Conservation (phyloP, 2,113 vertebrate species). For the Ammodytes marinus region DNA sequence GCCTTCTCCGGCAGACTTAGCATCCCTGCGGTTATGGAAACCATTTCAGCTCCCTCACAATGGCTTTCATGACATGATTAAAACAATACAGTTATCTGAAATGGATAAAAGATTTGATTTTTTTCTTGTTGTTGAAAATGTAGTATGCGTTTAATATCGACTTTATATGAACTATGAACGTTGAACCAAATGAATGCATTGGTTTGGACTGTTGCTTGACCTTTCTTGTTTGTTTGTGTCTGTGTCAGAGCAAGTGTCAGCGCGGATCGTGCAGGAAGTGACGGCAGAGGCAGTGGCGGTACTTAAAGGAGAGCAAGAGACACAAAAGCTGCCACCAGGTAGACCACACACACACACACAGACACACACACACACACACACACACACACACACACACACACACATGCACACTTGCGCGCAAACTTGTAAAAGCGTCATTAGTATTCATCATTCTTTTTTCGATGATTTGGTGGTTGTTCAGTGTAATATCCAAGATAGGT, state of each 20-base stretch:
- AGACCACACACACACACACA: conserved; percentile 58
- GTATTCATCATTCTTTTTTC: no score
- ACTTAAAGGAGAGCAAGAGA: conserved; percentile 97
- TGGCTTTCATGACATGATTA: conserved; percentile 19
- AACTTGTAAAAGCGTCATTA: neutral
- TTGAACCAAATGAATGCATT: neutral
- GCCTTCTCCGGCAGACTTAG: conserved; percentile 21
- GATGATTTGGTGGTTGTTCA: neutral
- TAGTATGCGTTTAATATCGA: neutral
- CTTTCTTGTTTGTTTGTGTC: conserved; percentile 15
- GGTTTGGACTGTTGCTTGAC: neutral
- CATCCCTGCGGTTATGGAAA: conserved; percentile 37
- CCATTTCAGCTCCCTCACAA: conserved; percentile 26
- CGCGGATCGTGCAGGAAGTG: conserved; percentile 98
- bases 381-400: neutral
- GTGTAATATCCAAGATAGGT: neutral
- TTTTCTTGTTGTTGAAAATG: neutral
- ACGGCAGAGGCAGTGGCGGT: conserved; percentile 98
- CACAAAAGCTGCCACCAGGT: conserved; percentile 95
- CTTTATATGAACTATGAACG: neutral
- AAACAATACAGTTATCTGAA: conserved; percentile 26
- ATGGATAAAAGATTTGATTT: neutral
- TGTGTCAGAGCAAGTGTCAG: conserved; percentile 95
- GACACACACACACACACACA: neutral
- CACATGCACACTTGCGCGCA: neutral